Conservation (phyloP, 2,888 invertebrate species). For the Drosophila phalerata region DNA sequence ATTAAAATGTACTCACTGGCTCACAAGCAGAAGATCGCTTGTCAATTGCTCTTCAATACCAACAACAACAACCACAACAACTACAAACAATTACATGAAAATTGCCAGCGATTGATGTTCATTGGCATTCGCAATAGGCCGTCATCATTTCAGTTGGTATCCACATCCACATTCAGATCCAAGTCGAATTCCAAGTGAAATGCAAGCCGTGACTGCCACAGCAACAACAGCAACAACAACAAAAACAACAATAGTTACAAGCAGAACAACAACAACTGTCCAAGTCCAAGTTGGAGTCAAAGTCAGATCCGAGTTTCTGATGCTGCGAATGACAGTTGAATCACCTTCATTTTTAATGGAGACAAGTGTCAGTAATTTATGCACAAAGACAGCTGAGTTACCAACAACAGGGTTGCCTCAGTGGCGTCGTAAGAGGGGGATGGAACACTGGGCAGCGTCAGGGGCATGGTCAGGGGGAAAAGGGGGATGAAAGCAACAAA, state of each 20-base stretch:
- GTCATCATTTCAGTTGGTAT: slow-evolving; percentile 61
- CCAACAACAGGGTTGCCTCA: slow-evolving; percentile 2
- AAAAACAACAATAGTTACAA: slow-evolving; percentile 26
- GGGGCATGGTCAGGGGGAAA: neutral
- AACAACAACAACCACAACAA: slow-evolving; percentile 56
- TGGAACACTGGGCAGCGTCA: slow-evolving; percentile 1
- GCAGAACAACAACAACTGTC: slow-evolving; percentile 26
- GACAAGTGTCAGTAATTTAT: slow-evolving; percentile 82
- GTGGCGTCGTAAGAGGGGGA: slow-evolving; percentile 9
- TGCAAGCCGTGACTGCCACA: slow-evolving; percentile 71
- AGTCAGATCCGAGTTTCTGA: slow-evolving; percentile 56
- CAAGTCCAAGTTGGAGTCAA: slow-evolving; percentile 26
- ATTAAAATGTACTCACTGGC: slow-evolving; percentile 49
- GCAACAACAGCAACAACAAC: slow-evolving; percentile 32
- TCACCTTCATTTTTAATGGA: slow-evolving; percentile 82
- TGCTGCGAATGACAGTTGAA: slow-evolving; percentile 75
- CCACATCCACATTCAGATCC: slow-evolving; percentile 47
- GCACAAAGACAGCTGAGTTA: slow-evolving; percentile 60
- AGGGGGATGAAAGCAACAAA: slow-evolving; percentile 48
- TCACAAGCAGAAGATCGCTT: slow-evolving; percentile 50
- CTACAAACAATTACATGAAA: slow-evolving; percentile 79
- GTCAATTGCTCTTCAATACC: slow-evolving; percentile 56
- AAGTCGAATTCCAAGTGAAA: slow-evolving; percentile 58
- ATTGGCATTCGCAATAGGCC: slow-evolving; percentile 67
- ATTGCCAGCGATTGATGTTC: slow-evolving; percentile 81